Evolutionary conservation across 2,888 invertebrate genomes (phyloP).

Genomic region (Cerastis rubricosa): DNA sequence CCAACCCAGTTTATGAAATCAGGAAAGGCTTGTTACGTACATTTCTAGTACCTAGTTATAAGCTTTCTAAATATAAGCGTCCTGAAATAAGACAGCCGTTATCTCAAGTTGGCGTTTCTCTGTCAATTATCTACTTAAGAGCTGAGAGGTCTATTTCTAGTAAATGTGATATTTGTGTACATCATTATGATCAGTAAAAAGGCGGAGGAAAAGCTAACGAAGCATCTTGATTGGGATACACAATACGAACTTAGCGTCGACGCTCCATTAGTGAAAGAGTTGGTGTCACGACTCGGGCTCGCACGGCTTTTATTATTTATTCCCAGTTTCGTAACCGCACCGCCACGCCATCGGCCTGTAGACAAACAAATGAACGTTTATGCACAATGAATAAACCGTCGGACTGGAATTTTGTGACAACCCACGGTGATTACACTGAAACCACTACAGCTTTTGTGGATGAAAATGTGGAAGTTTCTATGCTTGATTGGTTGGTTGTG

Average conservation of each 20-base stretch:
- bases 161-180: conserved; percentile 62
- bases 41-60: no score
- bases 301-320: conserved; percentile 88
- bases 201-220: conserved; percentile 80
- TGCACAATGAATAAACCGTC: conserved; percentile 77
- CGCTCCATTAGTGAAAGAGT: conserved; percentile 88
- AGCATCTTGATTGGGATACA: conserved; percentile 87
- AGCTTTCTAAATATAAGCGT: no score
- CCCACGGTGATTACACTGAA: conserved; percentile 58
- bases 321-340: conserved; percentile 80
- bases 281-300: conserved; percentile 87
- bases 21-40: not conserved
- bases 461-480: conserved; percentile 60
- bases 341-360: conserved; percentile 75
- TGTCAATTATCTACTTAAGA: conserved; percentile 34
- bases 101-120: conserved; percentile 15
- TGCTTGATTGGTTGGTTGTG: conserved; percentile 15
- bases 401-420: conserved; percentile 71
- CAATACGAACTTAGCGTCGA: conserved; percentile 83
- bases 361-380: conserved; percentile 84
- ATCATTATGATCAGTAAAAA: conserved; percentile 81
- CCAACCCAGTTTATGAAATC: conserved; percentile 25
- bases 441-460: conserved; percentile 55
- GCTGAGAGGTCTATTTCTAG: conserved; percentile 39
- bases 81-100: conserved; percentile 21